A percentile compares a stretch with the other conserved stretches of the same genome.
Evolutionary conservation across 2,797 vertebrate species (phyloP).

Genomic region (Chiroxiphia lanceolata): DNA sequence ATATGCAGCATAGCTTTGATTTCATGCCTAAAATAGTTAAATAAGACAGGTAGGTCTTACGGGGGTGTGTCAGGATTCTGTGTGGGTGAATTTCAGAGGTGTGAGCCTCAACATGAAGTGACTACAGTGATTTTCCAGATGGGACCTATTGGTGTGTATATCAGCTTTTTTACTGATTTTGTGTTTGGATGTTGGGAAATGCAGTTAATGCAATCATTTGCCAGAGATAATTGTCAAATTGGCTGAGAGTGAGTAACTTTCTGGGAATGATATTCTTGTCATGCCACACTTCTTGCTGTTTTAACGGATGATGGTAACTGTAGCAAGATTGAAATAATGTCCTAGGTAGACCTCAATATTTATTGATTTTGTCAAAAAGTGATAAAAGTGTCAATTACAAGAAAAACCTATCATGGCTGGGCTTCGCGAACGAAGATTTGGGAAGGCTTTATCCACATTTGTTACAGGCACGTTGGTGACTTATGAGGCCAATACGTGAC

Average conservation of each 20-base stretch:
- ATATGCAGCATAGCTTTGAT: neutral
- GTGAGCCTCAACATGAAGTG: neutral
- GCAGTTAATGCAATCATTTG: neutral
- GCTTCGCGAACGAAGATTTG: too few species aligned
- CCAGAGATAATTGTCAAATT: neutral
- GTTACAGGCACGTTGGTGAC: too few species aligned
- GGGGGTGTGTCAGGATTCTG: neutral
- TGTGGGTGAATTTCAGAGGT: neutral
- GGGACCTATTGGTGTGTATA: rapidly evolving
- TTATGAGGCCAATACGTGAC: too few species aligned
- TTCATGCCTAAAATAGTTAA: neutral
- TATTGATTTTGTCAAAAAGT: neutral
- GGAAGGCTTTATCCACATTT: too few species aligned
- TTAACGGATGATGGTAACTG: neutral
- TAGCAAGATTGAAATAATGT: neutral
- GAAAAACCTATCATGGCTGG: neutral
- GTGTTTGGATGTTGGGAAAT: neutral
- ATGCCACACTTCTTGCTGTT: rapidly evolving
- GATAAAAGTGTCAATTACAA: neutral
- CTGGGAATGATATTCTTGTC: neutral
- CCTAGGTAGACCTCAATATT: neutral
- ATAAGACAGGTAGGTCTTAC: neutral
- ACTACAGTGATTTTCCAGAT: neutral
- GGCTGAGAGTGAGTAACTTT: neutral
- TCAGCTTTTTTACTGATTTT: neutral